phyloP scores from a whole-genome alignment of 2,888 invertebrate species.

The Neoitamus cyanurus region DNA sequence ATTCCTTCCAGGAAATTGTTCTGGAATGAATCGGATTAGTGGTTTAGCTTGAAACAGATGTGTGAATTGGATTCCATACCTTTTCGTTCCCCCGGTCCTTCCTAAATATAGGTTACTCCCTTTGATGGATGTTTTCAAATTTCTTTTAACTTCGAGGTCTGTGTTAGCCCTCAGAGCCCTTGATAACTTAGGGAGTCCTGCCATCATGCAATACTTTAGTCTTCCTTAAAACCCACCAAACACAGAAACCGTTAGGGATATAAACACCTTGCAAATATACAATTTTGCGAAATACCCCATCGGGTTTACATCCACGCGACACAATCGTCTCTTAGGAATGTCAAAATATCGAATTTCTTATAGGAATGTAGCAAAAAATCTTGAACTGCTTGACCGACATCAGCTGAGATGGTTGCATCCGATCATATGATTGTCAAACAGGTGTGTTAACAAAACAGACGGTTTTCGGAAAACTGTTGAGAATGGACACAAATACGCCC shows the following conservation, averaged over 20 bases:
- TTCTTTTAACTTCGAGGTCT: conserved; percentile 65
- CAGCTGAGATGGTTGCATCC: background rate
- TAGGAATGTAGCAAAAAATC: background rate
- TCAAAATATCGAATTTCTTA: background rate
- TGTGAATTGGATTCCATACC: conserved; percentile 13
- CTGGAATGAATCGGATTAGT: conserved; percentile 58
- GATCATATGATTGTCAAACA: conserved; percentile 1
- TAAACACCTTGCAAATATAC: background rate
- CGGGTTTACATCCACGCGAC: background rate
- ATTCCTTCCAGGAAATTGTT: conserved; percentile 68
- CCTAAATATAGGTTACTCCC: conserved; percentile 51
- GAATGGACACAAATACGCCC: conserved; percentile 54
- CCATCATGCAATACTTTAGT: conserved; percentile 55
- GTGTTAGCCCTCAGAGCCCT: conserved; percentile 75
- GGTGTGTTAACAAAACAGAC: background rate
- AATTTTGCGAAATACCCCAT: background rate
- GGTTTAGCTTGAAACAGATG: background rate
- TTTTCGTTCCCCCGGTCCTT: conserved; percentile 51
- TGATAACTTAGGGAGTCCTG: conserved; percentile 71
- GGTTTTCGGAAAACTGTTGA: background rate
- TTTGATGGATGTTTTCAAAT: conserved; percentile 54
- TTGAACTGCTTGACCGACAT: background rate
- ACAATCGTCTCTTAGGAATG: background rate
- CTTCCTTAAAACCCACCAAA: background rate
- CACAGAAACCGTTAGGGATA: background rate